Conservation (phyloP, 2,113 vertebrate genomes). For the Phyllostomus hastatus region DNA sequence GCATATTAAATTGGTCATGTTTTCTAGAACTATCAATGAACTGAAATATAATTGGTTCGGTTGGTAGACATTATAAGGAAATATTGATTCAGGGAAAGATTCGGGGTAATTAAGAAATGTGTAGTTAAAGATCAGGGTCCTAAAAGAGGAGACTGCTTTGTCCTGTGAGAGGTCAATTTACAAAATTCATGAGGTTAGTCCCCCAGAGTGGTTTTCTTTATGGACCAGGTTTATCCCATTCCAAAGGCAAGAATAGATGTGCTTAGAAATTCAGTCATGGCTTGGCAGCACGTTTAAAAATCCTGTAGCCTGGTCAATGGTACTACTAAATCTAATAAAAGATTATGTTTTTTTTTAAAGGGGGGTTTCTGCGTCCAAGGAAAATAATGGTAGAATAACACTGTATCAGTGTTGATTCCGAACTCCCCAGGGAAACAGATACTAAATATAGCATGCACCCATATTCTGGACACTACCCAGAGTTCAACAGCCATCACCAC, state of each 20-base stretch:
- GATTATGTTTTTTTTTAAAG: neutral
- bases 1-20: slow-evolving; percentile 24
- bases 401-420: neutral
- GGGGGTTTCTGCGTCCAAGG: neutral
- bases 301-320: neutral
- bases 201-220: neutral
- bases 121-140: neutral
- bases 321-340: slow-evolving; percentile 24
- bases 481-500: neutral
- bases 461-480: neutral
- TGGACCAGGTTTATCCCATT: neutral
- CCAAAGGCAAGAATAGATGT: slow-evolving; percentile 3
- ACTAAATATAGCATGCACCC: neutral
- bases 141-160: neutral
- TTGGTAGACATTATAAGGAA: neutral
- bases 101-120: neutral
- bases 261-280: slow-evolving; percentile 24
- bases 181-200: neutral
- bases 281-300: neutral
- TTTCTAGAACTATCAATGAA: slow-evolving; percentile 3
- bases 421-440: neutral
- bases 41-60: neutral
- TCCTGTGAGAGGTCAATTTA: neutral
- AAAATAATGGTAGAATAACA: neutral
- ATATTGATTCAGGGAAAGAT: neutral